phyloP scores from a whole-genome alignment of 2,797 vertebrate species.

The Pangasius macronema region DNA sequence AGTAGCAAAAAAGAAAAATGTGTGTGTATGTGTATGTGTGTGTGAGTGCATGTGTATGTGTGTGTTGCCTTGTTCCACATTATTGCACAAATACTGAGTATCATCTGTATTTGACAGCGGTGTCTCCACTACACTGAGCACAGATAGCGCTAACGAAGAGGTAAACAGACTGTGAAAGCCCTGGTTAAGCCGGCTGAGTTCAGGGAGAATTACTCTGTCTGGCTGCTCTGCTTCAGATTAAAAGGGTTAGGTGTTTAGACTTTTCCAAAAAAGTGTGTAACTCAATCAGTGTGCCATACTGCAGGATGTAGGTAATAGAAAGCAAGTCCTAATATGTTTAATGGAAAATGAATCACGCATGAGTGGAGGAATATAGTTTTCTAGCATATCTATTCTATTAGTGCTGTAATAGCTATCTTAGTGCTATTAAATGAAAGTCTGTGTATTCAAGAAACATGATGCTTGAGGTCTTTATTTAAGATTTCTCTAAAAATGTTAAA shows the following conservation, averaged over 20 bases:
- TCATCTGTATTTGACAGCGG: constrained; percentile 49
- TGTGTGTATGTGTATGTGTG: neutral
- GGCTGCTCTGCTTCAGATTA: constrained; percentile 16
- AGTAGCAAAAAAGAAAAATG: neutral
- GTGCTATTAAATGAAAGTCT: constrained; percentile 3
- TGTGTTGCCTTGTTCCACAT: constrained; percentile 37
- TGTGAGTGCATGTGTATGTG: neutral
- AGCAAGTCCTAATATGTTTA: neutral
- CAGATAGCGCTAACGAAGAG: constrained; percentile 37
- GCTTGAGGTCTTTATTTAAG: neutral
- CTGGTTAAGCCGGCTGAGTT: constrained; percentile 27
- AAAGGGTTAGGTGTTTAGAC: constrained; percentile 10
- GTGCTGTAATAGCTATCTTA: neutral
- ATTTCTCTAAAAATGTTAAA: neutral
- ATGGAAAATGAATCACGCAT: constrained; percentile 17
- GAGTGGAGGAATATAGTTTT: constrained; percentile 16
- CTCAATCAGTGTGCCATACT: constrained; percentile 26
- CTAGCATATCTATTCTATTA: neutral
- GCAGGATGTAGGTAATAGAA: constrained; percentile 11
- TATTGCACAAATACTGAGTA: constrained; percentile 42
- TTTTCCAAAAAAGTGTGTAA: constrained; percentile 33
- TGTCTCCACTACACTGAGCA: constrained; percentile 42
- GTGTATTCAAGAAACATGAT: neutral
- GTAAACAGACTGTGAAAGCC: constrained; percentile 39
- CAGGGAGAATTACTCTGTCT: constrained; percentile 26